Evolutionary conservation across 92 coral and sea anemone genomes (phyloP).

Genomic region (Epizoanthus illoricatus): DNA sequence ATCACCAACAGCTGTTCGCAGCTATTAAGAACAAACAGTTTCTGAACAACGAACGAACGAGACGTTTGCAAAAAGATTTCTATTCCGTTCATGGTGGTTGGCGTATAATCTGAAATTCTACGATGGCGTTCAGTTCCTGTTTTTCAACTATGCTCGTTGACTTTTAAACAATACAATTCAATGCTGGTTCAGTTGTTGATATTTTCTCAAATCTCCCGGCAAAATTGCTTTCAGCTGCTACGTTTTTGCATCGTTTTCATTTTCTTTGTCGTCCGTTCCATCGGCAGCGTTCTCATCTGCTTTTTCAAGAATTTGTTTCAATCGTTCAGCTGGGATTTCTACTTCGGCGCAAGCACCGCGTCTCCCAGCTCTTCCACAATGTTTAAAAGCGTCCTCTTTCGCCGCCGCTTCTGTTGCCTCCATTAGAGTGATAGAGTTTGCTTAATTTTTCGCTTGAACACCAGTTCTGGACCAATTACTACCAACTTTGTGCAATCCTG

Average conservation of each 20-base stretch:
- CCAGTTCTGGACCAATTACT: neutral
- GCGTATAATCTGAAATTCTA: neutral
- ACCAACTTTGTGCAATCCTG: neutral
- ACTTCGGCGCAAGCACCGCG: conserved; percentile 68
- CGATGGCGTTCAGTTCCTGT: neutral
- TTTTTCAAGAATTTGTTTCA: conserved; percentile 60
- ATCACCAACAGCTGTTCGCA: conserved; percentile 7
- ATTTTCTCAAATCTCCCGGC: neutral
- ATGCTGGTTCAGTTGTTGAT: neutral
- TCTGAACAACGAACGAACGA: neutral
- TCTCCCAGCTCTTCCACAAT: conserved; percentile 67
- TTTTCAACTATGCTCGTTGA: neutral
- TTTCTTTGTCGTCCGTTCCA: conserved; percentile 11
- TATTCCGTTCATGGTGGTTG: neutral
- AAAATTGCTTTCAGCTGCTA: neutral
- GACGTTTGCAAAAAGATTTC: neutral
- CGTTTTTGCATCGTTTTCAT: neutral
- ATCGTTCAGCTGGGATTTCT: conserved; percentile 55
- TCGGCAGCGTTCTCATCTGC: conserved; percentile 28
- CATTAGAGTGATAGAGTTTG: conserved; percentile 1
- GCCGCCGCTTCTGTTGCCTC: conserved; percentile 3
- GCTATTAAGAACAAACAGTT: neutral
- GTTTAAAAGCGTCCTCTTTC: conserved; percentile 55
- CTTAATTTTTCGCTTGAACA: neutral
- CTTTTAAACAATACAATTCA: neutral